These are phyloP conservation scores for Sebastes baramenuke DNA, from an alignment of 2,797 vertebrate genomes.

Conservation along the genomic window DNA sequence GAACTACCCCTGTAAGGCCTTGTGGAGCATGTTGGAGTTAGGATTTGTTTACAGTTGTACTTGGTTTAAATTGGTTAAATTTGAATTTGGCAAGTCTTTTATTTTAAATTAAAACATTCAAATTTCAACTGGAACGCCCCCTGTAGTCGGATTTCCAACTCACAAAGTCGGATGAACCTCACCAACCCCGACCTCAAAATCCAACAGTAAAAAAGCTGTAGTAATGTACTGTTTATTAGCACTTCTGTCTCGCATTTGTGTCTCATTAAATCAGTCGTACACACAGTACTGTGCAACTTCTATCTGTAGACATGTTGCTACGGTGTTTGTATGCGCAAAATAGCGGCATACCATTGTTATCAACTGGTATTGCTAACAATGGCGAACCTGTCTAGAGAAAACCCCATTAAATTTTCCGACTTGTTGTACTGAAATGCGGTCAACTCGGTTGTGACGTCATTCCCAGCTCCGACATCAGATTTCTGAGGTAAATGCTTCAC, in stretches of 20 bases:
- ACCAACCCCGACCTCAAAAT: neutral
- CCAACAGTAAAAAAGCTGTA: neutral
- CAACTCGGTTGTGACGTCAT: neutral
- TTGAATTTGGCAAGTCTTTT: neutral
- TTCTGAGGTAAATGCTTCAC: neutral
- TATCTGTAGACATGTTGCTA: neutral
- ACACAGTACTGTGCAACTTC: neutral
- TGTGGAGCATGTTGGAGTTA: neutral
- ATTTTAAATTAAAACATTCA: neutral
- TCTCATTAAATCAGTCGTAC: too few species aligned
- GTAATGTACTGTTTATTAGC: neutral
- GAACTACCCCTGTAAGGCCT: too few species aligned
- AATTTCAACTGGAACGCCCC: neutral
- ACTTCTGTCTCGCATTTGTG: neutral
- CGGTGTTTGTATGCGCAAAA: neutral
- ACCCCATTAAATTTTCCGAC: neutral
- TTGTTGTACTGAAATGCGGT: neutral
- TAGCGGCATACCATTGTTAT: neutral
- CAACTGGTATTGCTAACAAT: neutral
- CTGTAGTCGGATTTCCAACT: neutral
- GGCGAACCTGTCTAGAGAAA: neutral
- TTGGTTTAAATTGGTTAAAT: neutral
- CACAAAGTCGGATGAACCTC: neutral
- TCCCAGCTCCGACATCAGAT: neutral
- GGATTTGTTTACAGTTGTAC: neutral